A percentile compares a stretch with the other conserved stretches of the same genome.
These are phyloP conservation scores for rabbit (Oryctolagus cuniculus) DNA, from an alignment of 2,113 vertebrate genomes.

Conservation along the genomic window mOryCun1.1 NC_091442.1:112642001-112642500, in stretches of 20 bases:
- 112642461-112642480: no score
- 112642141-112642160: background rate
- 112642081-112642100: background rate
- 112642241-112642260: background rate
- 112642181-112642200: background rate
- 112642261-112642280: fast-evolving
- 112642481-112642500: no score
- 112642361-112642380: no score
- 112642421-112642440: no score
- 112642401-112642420: no score
- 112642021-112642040: background rate
- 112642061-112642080: background rate
- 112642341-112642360: no score
- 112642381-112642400: no score
- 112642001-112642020: background rate
- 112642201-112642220: background rate
- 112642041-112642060: background rate
- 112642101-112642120: background rate
- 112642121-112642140: background rate
- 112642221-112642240: background rate
- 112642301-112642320: background rate
- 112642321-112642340: background rate
- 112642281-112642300: background rate
- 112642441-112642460: no score
- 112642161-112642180: background rate